Conservation (phyloP, 2,797 vertebrate species). For the Coilia nasus region DNA sequence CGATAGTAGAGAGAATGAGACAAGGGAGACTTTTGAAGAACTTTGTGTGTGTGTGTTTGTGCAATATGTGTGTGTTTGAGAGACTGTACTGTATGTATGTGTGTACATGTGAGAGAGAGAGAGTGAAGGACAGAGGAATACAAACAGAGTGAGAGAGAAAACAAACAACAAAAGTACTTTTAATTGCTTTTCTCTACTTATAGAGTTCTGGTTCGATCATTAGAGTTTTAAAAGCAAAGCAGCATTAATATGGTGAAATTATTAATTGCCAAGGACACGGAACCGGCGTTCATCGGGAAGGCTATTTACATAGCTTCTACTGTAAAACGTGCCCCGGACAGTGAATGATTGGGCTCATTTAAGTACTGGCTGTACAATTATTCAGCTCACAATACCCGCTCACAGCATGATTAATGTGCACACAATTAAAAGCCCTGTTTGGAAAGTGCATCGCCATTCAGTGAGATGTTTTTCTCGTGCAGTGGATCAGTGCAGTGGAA, state of each 20-base stretch:
- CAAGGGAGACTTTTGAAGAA: no score
- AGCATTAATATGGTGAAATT: neutral
- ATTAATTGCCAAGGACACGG: neutral
- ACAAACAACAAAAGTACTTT: neutral
- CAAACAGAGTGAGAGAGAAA: neutral
- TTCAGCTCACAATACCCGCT: neutral
- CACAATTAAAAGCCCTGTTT: neutral
- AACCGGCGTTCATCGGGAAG: neutral
- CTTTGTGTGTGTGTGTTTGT: no score
- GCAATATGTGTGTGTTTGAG: no score
- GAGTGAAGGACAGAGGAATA: neutral
- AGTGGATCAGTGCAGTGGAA: neutral
- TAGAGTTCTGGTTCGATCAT: neutral
- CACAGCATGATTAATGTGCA: neutral
- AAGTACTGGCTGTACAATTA: neutral
- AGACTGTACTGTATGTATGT: no score
- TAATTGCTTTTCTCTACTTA: constrained; percentile 12
- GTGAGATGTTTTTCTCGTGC: neutral
- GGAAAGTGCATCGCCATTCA: neutral
- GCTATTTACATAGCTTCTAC: neutral
- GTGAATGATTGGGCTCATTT: constrained; percentile 17
- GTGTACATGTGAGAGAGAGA: neutral
- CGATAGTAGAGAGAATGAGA: neutral
- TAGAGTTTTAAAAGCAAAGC: neutral
- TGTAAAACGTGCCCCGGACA: neutral